Evolutionary conservation across 1,140 invertebrate genomes (phyloP).

Genomic region (honey bee (Apis mellifera)): Amel_HAv3.1 CM009941.2:8484001-8484500

Average conservation of each 20-base stretch:
- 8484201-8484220: not conserved
- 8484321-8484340: conserved; percentile 43
- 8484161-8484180: no score
- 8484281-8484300: conserved; percentile 6
- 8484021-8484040: no score
- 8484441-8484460: conserved; percentile 13
- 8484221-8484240: not conserved
- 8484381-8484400: conserved; percentile 31
- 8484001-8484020: not conserved
- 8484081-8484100: no score
- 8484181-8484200: not conserved
- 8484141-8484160: no score
- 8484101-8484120: no score
- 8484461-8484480: conserved; percentile 40
- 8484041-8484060: no score
- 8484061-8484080: no score
- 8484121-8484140: no score
- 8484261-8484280: not conserved
- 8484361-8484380: conserved; percentile 50
- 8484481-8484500: conserved; percentile 48
- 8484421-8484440: not conserved
- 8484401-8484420: no score
- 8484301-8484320: conserved; percentile 1
- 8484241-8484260: not conserved
- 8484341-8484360: conserved; percentile 52